Percentiles rank a stretch among this genome's conserved stretches.
Conservation (phyloP, 2,888 invertebrate genomes). For the Ellobium chinense region DNA sequence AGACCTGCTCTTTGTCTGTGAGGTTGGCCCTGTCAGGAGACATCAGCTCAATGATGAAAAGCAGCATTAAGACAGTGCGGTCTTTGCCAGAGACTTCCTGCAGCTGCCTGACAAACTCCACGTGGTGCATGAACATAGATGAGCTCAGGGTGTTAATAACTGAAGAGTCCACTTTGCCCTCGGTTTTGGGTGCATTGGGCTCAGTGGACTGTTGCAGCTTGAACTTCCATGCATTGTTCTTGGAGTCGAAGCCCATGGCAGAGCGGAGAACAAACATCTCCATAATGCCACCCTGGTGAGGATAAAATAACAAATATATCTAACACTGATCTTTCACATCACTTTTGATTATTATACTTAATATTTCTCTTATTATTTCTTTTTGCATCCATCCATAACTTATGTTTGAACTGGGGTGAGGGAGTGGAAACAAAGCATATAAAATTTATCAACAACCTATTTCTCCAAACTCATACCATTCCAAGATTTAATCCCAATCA, state of each 20-base stretch:
- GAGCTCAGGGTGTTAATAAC: conserved; percentile 64
- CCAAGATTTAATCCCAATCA: too few species aligned
- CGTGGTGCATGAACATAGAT: conserved; percentile 78
- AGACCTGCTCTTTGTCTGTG: conserved; percentile 69
- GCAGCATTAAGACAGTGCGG: conserved; percentile 76
- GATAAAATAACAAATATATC: background rate
- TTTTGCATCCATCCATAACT: too few species aligned
- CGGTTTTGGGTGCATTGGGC: conserved; percentile 9
- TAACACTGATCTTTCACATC: too few species aligned
- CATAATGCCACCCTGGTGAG: conserved; percentile 76
- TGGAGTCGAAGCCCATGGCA: conserved; percentile 78
- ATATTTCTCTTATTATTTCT: too few species aligned
- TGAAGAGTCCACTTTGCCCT: conserved; percentile 58
- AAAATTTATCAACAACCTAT: too few species aligned
- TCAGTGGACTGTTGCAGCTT: conserved; percentile 44
- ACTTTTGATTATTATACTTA: too few species aligned
- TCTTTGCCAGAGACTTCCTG: conserved; percentile 78
- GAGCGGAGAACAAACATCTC: conserved; percentile 80
- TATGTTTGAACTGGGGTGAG: too few species aligned
- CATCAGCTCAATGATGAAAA: conserved; percentile 79
- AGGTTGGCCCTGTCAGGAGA: conserved; percentile 78
- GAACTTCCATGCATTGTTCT: conserved; percentile 62
- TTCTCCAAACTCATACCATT: too few species aligned
- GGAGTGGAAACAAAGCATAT: too few species aligned
- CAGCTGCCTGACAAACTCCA: conserved; percentile 78